Evolutionary conservation across 2,113 vertebrate species (phyloP).

Genomic region (Clarias macrocephalus): DNA sequence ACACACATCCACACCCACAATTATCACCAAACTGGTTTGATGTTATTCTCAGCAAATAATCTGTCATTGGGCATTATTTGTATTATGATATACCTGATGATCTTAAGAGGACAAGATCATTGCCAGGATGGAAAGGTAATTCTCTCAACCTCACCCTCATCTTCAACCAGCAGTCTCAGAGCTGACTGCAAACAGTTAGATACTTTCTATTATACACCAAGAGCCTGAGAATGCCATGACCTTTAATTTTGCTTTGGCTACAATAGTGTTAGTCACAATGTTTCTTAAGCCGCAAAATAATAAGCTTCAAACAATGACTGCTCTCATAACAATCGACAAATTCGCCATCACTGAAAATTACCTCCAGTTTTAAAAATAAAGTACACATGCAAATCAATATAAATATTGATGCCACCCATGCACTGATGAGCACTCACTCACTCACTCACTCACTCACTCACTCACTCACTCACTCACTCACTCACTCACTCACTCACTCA

Average conservation of each 20-base stretch:
- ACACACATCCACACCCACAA: not conserved
- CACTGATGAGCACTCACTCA: too few species aligned
- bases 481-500: too few species aligned
- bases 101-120: conserved; percentile 58
- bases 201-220: conserved; percentile 25
- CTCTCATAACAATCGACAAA: not conserved
- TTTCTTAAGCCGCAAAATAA: conserved; percentile 18
- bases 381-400: too few species aligned
- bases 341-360: not conserved
- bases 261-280: conserved; percentile 27
- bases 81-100: conserved; percentile 62
- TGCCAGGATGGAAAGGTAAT: conserved; percentile 44
- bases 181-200: conserved; percentile 69
- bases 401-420: too few species aligned
- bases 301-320: not conserved
- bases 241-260: conserved; percentile 38
- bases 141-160: conserved; percentile 50
- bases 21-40: conserved; percentile 53
- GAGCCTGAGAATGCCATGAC: conserved; percentile 2
- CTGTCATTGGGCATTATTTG: conserved; percentile 59
- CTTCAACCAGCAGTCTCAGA: conserved; percentile 56
- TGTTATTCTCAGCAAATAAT: conserved; percentile 64
- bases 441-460: too few species aligned
- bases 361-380: too few species aligned
- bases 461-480: too few species aligned